Base-by-base conservation (phyloP, 2,113 vertebrate species). In the Recurvirostra avosetta region DNA sequence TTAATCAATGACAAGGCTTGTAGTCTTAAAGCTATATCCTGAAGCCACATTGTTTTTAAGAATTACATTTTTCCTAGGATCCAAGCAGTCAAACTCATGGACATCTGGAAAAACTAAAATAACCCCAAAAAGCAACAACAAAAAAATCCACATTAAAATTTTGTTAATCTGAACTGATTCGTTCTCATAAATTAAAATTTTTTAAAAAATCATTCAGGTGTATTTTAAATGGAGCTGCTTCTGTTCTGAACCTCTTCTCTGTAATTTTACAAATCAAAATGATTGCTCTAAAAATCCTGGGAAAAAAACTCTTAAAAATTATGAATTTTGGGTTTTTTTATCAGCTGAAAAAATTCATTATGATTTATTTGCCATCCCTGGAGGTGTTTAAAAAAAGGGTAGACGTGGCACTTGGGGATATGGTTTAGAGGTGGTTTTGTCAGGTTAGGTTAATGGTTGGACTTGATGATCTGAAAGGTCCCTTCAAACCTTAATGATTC, bases 1-100 rank as follows among this genome's bases (percentile, higher is more conserved):
- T 97, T 96, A 85, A 92, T 97, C 97, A 95, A 85, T 97, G 96
- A 93, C 93, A 97, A 92, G 29, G 20, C 87, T 89, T 91, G 55
- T 36, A 83, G 91, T 75, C 63, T 95, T 87, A 95, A 91, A 84
- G 63, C 49, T 93, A 80, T 66, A 76, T 93, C 62, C 71, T 55
- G 68, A 95, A 92, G 56, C 29, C 0, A 5, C 58, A 29, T 15
- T 61, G 30, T 38, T 90, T 94, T 80, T 78, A 43, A 59, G 82
- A 94, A 78, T 55, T 18, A 5, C 49, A 50, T 78, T 86, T 73
- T 78, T 81, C 38, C 12, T 41, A 53, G 49, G 15, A 88, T 50
- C 12, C n/a, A 78, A 84, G 34, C 17, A 70, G n/a, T 77, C 29
- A 77, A 91, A 65, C 8, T 79, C 15, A 43, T 22, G 41, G 38